Conservation (phyloP, 2,113 vertebrate species). For the Noctilio leporinus region DNA sequence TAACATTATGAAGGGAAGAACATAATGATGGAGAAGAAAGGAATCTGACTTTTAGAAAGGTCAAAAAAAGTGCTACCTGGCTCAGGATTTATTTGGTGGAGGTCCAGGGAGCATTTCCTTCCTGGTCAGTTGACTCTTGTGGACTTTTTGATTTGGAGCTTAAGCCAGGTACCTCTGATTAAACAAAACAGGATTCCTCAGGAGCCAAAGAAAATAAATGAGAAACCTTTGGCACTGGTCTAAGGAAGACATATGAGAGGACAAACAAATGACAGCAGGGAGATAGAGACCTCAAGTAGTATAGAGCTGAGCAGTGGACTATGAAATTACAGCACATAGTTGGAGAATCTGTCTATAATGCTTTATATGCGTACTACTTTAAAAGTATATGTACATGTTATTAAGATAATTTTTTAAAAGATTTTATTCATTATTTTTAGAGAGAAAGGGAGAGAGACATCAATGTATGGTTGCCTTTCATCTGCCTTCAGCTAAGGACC, state of each 20-base stretch:
- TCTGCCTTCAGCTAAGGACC: no score
- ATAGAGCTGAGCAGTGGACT: not conserved
- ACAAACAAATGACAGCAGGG: not conserved
- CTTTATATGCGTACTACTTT: not conserved
- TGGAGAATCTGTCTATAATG: not conserved
- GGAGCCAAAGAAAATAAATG: not conserved
- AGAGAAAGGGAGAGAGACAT: no score
- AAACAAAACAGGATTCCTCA: not conserved
- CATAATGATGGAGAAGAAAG: not conserved
- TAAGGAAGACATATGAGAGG: not conserved
- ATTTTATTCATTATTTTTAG: no score
- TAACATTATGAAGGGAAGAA: not conserved
- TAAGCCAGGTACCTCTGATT: not conserved
- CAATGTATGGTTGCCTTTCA: no score
- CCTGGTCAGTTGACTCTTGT: not conserved
- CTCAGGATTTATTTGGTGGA: not conserved
- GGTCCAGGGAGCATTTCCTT: not conserved
- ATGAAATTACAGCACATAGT: accelerated
- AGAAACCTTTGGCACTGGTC: not conserved
- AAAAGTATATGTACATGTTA: not conserved
- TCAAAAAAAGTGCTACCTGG: not conserved
- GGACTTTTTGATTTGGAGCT: not conserved
- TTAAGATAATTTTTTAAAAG: not conserved
- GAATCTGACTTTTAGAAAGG: not conserved
- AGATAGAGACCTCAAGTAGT: not conserved